Evolutionary conservation across 2,797 vertebrate genomes (phyloP).

Genomic region (Eupleurogrammus muticus): DNA sequence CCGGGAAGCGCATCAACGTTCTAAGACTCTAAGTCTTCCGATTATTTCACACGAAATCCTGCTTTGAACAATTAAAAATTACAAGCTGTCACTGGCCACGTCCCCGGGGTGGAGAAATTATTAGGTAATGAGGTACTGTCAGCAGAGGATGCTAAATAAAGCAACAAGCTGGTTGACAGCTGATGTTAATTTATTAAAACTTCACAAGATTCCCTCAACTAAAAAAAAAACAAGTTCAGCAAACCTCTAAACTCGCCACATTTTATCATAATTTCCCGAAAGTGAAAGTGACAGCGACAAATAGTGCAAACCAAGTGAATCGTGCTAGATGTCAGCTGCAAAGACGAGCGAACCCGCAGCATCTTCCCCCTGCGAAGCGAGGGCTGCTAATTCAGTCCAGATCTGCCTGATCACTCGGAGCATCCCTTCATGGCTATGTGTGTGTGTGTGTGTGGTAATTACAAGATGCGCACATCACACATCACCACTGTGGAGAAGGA

Average conservation of each 20-base stretch:
- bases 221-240: background rate
- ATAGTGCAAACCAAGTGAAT: background rate
- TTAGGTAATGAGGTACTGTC: conserved; percentile 51
- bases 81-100: conserved; percentile 44
- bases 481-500: conserved; percentile 35
- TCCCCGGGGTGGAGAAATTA: conserved; percentile 24
- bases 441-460: conserved; percentile 60
- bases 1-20: no score
- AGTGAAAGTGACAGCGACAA: conserved; percentile 2
- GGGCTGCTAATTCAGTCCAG: conserved; percentile 39
- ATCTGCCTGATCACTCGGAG: conserved; percentile 48
- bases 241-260: conserved; percentile 1
- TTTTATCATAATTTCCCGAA: background rate
- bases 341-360: conserved; percentile 34
- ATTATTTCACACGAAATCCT: background rate
- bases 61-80: conserved; percentile 45
- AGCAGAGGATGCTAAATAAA: conserved; percentile 17
- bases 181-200: conserved; percentile 43
- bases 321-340: background rate
- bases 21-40: background rate
- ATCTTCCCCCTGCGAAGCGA: conserved; percentile 13
- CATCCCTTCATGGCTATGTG: no score
- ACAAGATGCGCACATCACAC: conserved; percentile 43
- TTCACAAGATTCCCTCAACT: background rate
- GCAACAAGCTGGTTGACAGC: conserved; percentile 35